phyloP scores from a whole-genome alignment of 2,113 vertebrate genomes.

The Perca fluviatilis region DNA sequence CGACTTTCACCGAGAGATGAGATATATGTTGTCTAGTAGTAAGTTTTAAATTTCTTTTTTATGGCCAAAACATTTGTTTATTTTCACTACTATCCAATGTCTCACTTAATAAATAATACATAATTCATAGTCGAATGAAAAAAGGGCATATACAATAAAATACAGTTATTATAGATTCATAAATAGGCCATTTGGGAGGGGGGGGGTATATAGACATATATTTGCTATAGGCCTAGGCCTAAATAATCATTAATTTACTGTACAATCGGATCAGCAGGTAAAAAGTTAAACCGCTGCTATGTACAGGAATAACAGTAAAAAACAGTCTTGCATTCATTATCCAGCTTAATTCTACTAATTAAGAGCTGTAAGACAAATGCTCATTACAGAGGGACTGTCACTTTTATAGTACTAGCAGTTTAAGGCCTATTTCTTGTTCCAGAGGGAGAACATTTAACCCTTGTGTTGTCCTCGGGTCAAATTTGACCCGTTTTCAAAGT shows the following conservation, averaged over 20 bases:
- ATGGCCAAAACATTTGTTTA: neutral
- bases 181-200: too few relatives aligned
- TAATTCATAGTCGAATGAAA: neutral
- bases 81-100: neutral
- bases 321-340: too few relatives aligned
- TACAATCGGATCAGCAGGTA: neutral
- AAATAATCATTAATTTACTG: neutral
- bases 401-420: constrained; percentile 21
- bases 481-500: too few relatives aligned
- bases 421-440: constrained; percentile 33
- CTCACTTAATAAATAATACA: too few relatives aligned
- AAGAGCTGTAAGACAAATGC: neutral
- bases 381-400: constrained; percentile 3
- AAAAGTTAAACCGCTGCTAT: neutral
- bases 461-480: too few relatives aligned
- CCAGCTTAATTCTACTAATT: neutral
- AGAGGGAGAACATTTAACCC: constrained; percentile 34
- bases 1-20: constrained; percentile 27
- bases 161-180: too few relatives aligned
- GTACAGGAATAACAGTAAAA: neutral
- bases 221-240: too few relatives aligned
- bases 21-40: neutral
- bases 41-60: neutral
- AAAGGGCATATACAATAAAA: neutral
- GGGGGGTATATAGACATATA: too few relatives aligned